Evolutionary conservation across 2,888 invertebrate species (phyloP), one percentile per base, ranked within the genome.

Genomic region (Ditylenchus weischeri): DNA sequence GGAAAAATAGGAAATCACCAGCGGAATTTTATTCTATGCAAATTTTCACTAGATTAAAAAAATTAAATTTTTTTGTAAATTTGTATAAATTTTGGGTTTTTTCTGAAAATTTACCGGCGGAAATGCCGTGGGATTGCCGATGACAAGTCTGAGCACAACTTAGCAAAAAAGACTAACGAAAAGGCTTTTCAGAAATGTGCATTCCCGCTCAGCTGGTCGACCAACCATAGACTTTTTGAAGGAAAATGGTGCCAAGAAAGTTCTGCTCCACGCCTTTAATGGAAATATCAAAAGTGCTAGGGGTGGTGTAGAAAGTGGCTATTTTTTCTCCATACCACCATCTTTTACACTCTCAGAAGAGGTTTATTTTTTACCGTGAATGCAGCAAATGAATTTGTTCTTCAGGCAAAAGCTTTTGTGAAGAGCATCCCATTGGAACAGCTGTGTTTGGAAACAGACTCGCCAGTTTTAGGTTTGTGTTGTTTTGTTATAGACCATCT

Each of bases 391-490:
- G 6, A 50, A 50, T 15, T 23, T 57, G n/a, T 15, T n/a, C 60
- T 70, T 51, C 65, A 85, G 85, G 83, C 79, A 71, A 73, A 80
- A 65, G 80, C 81, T 68, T 76, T 86, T 38, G 81, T 86, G 47
- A 72, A 79, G 61, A 72, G 75, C 2, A 67, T 86, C 19, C 85
- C 86, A 1, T 62, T 85, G 0, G 83, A 83, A 8, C 80, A 81
- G 49, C 74, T 86, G 3, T 71, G 85, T n/a, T 72, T 86, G 38
- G 86, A 86, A 74, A 85, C 85, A 7, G 86, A 86, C 69, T 84
- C 85, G 0, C 86, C 86, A 4, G 85, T 84, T 8, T 77, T 86
- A 4, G 29, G 29, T 29, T 29, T 2, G 29, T 29, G 5, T 29
- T 29, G 29, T 5, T 29, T 5, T 29, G 29, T 29, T 29, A 5